These are phyloP conservation scores for Anabacerthia variegaticeps DNA, from an alignment of 2,797 vertebrate genomes.

Conservation along the genomic window DNA sequence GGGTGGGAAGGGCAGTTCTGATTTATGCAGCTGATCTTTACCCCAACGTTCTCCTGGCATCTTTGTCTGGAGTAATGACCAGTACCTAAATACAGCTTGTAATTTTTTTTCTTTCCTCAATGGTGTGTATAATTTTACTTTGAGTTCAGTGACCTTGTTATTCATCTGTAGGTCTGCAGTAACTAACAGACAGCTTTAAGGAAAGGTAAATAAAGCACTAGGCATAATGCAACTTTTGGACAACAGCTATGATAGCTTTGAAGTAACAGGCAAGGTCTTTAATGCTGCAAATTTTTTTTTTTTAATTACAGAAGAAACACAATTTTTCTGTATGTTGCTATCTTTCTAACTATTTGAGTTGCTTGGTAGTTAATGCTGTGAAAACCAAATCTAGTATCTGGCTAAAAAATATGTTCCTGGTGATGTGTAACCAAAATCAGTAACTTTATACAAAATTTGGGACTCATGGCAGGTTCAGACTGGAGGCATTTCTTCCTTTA, in stretches of 20 bases:
- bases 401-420: not conserved
- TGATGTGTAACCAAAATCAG: not conserved
- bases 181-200: not conserved
- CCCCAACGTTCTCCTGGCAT: not conserved
- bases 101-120: fast-evolving
- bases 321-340: not conserved
- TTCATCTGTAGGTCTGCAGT: not conserved
- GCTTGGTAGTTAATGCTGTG: not conserved
- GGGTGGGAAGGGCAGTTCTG: not conserved
- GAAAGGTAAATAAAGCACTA: not conserved
- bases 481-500: not conserved
- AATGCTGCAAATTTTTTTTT: not conserved
- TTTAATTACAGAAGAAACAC: not conserved
- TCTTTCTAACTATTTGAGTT: not conserved
- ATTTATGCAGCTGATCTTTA: not conserved
- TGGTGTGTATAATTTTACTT: not conserved
- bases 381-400: not conserved
- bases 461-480: not conserved
- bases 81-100: not conserved
- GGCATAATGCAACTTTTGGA: not conserved
- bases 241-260: not conserved
- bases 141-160: not conserved
- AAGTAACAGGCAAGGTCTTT: not conserved
- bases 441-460: not conserved
- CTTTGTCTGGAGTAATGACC: not conserved